Evolutionary conservation across 2,113 vertebrate genomes (phyloP).

Genomic region (Macaca mulatta): DNA sequence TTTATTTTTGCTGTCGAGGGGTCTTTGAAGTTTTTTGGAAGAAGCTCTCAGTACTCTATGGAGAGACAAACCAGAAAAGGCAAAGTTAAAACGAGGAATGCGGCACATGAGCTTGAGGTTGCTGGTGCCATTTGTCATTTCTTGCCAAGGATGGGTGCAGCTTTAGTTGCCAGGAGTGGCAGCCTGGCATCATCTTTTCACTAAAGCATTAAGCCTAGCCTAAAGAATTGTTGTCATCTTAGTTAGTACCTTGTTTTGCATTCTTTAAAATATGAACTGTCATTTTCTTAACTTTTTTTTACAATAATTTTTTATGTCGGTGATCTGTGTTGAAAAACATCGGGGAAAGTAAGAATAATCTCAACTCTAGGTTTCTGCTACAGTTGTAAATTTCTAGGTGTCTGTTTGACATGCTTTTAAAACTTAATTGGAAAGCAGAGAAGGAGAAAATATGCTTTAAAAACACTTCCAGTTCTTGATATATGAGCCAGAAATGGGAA

Average conservation of each 20-base stretch:
- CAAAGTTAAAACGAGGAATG: background rate
- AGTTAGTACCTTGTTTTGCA: background rate
- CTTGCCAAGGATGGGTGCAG: background rate
- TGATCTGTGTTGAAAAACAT: background rate
- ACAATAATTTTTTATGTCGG: background rate
- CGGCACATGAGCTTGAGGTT: background rate
- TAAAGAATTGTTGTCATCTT: background rate
- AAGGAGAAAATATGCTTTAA: conserved; percentile 26
- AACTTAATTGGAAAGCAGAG: conserved; percentile 25
- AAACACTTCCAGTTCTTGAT: conserved; percentile 9
- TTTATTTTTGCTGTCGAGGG: conserved; percentile 18
- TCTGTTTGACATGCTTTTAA: background rate
- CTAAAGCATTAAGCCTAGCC: background rate
- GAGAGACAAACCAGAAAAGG: background rate
- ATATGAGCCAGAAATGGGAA: conserved; percentile 37
- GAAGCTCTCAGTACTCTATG: background rate
- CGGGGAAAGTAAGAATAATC: background rate
- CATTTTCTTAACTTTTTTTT: conserved; percentile 18
- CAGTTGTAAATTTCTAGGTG: background rate
- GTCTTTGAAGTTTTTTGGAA: conserved; percentile 6
- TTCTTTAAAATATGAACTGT: background rate
- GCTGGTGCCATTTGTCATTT: background rate
- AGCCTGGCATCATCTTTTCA: background rate
- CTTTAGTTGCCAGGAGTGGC: background rate
- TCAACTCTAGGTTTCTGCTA: background rate